Evolutionary conservation across 1,140 invertebrate genomes (phyloP), one percentile per base, ranked within the genome.

Genomic region (Pseudomyrmex gracilis): DNA sequence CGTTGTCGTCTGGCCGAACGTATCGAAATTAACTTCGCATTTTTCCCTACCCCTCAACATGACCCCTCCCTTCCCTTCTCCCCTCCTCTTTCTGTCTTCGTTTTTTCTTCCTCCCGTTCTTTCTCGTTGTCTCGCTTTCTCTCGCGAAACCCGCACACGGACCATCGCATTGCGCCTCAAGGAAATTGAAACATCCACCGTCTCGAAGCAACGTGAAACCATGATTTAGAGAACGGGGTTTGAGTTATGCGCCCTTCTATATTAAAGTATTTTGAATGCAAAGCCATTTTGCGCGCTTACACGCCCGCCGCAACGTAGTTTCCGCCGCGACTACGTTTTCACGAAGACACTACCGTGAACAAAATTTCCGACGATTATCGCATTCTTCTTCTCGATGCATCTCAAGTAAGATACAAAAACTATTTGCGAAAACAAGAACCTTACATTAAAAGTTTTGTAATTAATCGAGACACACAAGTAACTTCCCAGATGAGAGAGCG

Each of bases 111-210:
- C 17, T 45, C 8, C 67, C 61, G 60, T 15, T 57, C 58, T 85
- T 67, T 45, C 57, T 63, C 51, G 12, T 1, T 77, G 58, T 85
- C 64, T 77, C 57, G 73, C 63, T 68, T 82, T 88, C 86, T 84
- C 83, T 88, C 74, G 73, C 51, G n/a, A 57, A 86, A 85, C 90
- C 45, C 83, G 67, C 85, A 91, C 74, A 77, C 87, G 88, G 85
- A 87, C 89, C 91, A 94, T 93, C 92, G 92, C 93, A 93, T 93
- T 94, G 91, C 89, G 90, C 92, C 88, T 91, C 91, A 92, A 94
- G 93, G 93, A 94, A 94, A 94, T 94, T 94, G 93, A 94, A 94
- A 94, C 91, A 94, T 94, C 91, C 92, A 93, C 83, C 89, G 90
- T 89, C 92, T 93, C 84, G 88, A 90, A 91, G 90, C 83, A 91